Evolutionary conservation across 2,113 vertebrate species (phyloP), one percentile per base, ranked within the genome.

Genomic region (Pelmatolapia mariae): DNA sequence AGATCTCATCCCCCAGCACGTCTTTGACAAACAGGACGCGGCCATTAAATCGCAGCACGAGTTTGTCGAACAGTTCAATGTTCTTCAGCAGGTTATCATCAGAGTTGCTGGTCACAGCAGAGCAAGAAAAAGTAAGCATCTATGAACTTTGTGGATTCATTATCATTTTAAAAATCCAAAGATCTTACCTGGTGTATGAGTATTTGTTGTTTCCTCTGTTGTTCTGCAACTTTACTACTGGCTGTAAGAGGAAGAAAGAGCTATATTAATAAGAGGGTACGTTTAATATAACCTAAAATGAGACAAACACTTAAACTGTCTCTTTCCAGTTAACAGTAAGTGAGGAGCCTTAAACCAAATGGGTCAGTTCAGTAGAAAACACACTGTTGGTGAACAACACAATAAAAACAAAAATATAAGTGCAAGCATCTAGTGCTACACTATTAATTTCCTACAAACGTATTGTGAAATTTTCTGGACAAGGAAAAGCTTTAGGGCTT

Each of bases 131-230:
- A 84, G 45, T 45, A 6, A 68, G 5, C 52, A 4, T 33, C 10
- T 26, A 81, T 24, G 8, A 76, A 59, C 18, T 22, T 45, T 81
- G 16, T 8, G 38, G 24, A 53, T 38, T 5, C 31, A 40, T 45
- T 7, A 53, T 13, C 13, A 50, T 10, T 45, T 26, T 8, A 19
- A 10, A 59, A 26, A 40, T 15, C 4, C 18, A 50, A 63, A 53
- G 22, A 26, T 47, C 87, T 96, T 95, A 99, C 98, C 98, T 99
- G 92, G 99, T 99, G 73, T 99, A 99, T 1, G 98, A 99, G 47
- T 99, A 99, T 86, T 99, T 99, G 95, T 99, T 99, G 96, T 99
- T 99, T 94, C 99, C 99, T 93, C 98, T 97, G 96, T 99, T 99
- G 91, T 99, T 99, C 5, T 99, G 97, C 90, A 99, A 84, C 92